Conservation (phyloP, 2,888 invertebrate species). For the Girardia tigrina region DNA sequence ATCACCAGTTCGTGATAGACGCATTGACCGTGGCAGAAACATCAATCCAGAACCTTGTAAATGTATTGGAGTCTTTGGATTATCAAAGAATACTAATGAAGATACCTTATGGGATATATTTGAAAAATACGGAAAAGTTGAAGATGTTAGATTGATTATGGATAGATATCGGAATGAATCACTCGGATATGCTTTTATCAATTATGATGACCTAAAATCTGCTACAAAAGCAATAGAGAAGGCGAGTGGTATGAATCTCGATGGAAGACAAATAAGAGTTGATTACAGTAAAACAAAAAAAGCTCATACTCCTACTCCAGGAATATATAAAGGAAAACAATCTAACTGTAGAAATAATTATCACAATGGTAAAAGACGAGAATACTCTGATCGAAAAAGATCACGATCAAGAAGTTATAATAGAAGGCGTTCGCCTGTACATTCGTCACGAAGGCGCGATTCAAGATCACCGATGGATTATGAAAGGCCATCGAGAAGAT, state of each 20-base stretch:
- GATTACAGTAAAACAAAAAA: not conserved
- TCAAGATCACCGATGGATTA: no score
- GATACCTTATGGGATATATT: conserved; percentile 3
- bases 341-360: not conserved
- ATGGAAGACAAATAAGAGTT: not conserved
- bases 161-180: not conserved
- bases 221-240: not conserved
- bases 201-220: not conserved
- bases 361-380: not conserved
- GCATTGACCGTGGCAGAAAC: not conserved
- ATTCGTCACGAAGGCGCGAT: not conserved
- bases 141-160: not conserved
- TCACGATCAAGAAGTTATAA: not conserved
- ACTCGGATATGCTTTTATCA: not conserved
- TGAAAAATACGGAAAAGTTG: conserved; percentile 2
- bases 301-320: conserved; percentile 10
- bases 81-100: not conserved
- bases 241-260: not conserved
- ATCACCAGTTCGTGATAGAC: not conserved
- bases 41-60: not conserved
- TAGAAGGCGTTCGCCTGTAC: no score
- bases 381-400: not conserved
- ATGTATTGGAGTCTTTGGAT: not conserved
- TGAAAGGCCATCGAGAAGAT: not conserved
- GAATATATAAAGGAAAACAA: not conserved